These are phyloP conservation scores for Vespertilio murinus DNA, from an alignment of 2,797 vertebrate species.

Conservation along the genomic window DNA sequence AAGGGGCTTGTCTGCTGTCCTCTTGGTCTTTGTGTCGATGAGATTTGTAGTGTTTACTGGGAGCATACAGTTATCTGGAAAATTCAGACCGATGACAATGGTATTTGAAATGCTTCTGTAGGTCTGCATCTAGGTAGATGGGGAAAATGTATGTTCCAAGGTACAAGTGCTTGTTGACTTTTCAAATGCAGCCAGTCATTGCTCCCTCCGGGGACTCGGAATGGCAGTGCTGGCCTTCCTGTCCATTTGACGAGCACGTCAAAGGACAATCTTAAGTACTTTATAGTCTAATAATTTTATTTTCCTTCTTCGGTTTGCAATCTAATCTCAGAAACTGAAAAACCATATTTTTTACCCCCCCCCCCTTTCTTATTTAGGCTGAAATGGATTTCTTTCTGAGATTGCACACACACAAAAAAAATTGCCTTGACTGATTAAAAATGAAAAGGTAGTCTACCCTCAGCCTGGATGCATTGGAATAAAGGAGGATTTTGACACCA, in stretches of 20 bases:
- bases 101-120: constrained; percentile 47
- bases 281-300: constrained; percentile 69
- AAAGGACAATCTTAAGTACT: constrained; percentile 66
- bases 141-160: constrained; percentile 58
- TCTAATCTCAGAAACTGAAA: constrained; percentile 53
- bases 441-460: constrained; percentile 64
- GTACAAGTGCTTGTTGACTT: constrained; percentile 75
- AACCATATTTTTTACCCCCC: constrained; percentile 5
- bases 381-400: constrained; percentile 69
- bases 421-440: constrained; percentile 66
- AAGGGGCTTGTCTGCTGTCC: not conserved
- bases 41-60: constrained; percentile 43
- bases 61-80: constrained; percentile 1
- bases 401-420: not conserved
- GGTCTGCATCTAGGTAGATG: constrained; percentile 25
- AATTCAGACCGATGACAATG: constrained; percentile 46
- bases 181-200: constrained; percentile 31
- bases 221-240: constrained; percentile 4
- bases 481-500: constrained; percentile 36
- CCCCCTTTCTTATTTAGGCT: constrained; percentile 52
- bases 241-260: constrained; percentile 51
- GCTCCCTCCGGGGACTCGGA: not conserved
- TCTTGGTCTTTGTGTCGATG: constrained; percentile 42
- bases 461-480: not conserved
- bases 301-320: constrained; percentile 48